Conservation (phyloP, 1,140 invertebrate genomes). For the Grapholita molesta region DNA sequence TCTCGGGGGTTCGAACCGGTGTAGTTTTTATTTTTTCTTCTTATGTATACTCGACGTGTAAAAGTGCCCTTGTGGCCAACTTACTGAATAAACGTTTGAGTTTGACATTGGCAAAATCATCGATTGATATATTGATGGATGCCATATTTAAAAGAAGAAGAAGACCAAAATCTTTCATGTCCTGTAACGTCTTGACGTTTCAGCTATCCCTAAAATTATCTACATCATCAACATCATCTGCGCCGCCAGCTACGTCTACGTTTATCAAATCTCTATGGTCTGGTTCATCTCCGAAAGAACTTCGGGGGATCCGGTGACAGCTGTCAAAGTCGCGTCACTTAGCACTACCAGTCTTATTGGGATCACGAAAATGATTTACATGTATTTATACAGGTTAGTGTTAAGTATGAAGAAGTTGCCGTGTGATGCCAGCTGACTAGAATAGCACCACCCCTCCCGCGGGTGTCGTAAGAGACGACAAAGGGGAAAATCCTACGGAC, state of each 20-base stretch:
- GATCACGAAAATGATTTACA: slow-evolving; percentile 36
- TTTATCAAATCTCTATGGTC: slow-evolving; percentile 37
- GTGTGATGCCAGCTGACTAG: neutral
- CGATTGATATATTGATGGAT: too few relatives aligned
- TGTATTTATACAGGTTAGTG: slow-evolving; percentile 38
- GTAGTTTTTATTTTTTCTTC: too few relatives aligned
- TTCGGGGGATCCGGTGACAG: slow-evolving; percentile 25
- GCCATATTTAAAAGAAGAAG: neutral
- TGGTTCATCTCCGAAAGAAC: slow-evolving; percentile 35
- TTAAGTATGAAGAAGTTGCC: neutral
- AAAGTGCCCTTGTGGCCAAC: too few relatives aligned
- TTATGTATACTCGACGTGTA: too few relatives aligned
- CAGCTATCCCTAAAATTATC: slow-evolving; percentile 20
- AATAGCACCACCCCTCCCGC: too few relatives aligned
- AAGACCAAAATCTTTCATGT: neutral
- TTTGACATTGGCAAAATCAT: too few relatives aligned
- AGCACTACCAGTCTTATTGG: slow-evolving; percentile 34
- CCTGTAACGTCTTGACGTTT: neutral
- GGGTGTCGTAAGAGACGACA: too few relatives aligned
- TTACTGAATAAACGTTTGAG: too few relatives aligned
- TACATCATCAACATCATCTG: slow-evolving; percentile 28
- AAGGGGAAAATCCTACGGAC: too few relatives aligned
- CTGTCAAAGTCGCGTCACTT: slow-evolving; percentile 34
- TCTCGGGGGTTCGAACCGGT: too few relatives aligned
- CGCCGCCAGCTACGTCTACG: slow-evolving; percentile 35